Base-by-base conservation (phyloP, 2,888 invertebrate genomes). In the Andrena bicolor region DNA sequence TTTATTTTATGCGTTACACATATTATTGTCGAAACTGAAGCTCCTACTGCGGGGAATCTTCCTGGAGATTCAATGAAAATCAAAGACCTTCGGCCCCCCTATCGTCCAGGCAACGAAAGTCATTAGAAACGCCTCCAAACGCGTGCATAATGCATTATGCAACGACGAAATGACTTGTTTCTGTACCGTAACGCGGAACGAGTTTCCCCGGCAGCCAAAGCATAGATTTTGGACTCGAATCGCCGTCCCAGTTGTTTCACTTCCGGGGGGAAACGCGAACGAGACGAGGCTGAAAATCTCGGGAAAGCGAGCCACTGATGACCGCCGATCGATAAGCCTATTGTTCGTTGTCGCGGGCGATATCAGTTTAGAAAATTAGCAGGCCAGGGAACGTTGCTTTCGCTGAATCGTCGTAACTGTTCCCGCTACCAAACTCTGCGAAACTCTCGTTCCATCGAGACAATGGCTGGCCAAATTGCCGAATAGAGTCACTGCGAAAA, bases 381-480 rank as follows among this genome's bases (percentile, higher is more conserved):
- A 49, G 56, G 53, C 66, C 70, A 13, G 48, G 4, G 30, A 66
- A 58, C 58, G 20, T 49, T 53, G n/a, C 75, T 70, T 63, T 73
- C 63, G 26, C 74, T 77, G 65, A 78, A 63, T 66, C 70, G 69
- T 68, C 28, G 61, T 64, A 78, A 75, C 48, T n/a, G 53, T 71
- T 28, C 10, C 56, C 26, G 60, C 73, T 71, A 51, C 49, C 41
- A 41, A 41, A 41, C 41, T 58, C 56, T 35, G 30, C 13, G 61
- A 70, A 76, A 66, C 70, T 76, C 63, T 30, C 66, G 73, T 68
- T 78, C 64, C 26, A n/a, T 63, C 65, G 71, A 61, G 80, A 83
- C 80, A 75, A 80, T 80, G 64, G 73, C 58, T 74, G 64, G 71
- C 80, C 66, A 73, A 70, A 83, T 56, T 35, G 66, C 49, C 49